Percentiles rank a stretch among this genome's conserved stretches.
These are phyloP conservation scores for Myocastor coypus DNA, from an alignment of 2,113 vertebrate species.

Conservation along the genomic window DNA sequence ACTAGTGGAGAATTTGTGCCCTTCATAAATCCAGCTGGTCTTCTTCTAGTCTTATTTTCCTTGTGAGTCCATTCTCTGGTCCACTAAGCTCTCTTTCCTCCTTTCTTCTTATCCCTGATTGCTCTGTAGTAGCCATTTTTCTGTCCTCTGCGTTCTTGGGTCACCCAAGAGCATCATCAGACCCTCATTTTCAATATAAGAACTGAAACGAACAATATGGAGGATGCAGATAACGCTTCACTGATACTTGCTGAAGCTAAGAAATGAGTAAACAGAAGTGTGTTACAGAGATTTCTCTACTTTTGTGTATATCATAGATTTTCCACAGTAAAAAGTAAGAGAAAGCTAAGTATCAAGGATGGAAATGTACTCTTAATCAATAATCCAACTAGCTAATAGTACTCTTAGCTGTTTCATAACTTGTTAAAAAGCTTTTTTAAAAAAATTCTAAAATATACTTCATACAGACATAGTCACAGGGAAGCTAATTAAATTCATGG, in stretches of 20 bases:
- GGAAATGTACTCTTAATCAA: neutral
- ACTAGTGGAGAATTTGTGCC: neutral
- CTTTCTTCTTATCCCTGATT: neutral
- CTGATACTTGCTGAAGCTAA: neutral
- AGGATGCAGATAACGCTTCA: neutral
- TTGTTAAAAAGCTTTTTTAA: constrained; percentile 8
- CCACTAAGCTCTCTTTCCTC: neutral
- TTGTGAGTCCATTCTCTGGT: neutral
- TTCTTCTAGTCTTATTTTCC: neutral
- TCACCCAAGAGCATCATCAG: neutral
- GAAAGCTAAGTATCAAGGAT: neutral
- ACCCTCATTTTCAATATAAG: neutral
- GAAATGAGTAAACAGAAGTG: neutral
- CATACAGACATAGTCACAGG: neutral
- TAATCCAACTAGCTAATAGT: neutral
- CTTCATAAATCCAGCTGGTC: neutral
- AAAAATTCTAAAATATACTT: neutral
- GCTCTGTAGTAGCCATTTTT: neutral
- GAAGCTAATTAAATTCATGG: constrained; percentile 47
- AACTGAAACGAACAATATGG: neutral
- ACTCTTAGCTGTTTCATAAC: neutral
- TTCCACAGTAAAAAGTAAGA: constrained; percentile 11
- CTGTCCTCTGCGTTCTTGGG: neutral
- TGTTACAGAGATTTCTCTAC: neutral
- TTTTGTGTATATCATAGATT: neutral